Evolutionary conservation across 2,113 vertebrate genomes (phyloP), one percentile per base, ranked within the genome.

Genomic region (Dipodomys merriami): DNA sequence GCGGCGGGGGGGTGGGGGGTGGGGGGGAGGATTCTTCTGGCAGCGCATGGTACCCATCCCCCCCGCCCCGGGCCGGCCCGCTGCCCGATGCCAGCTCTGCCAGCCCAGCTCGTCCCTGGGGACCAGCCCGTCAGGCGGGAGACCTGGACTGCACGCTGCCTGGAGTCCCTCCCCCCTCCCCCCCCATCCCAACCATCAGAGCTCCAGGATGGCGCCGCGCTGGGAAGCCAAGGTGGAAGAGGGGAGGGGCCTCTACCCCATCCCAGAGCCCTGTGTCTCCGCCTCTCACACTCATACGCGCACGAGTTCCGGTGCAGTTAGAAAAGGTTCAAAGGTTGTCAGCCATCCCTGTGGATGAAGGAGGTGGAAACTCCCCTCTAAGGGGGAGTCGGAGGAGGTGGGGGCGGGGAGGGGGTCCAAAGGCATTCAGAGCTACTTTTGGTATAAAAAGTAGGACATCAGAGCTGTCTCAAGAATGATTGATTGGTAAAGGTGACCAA

Each of bases 341-440:
- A 15, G 1, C 49, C 20, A n/a, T 27, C 20, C 19, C 3, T 39
- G 30, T 18, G 33, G 29, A 29, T 22, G 53, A 88, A 81, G 69
- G 29, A 16, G 15, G 27, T 0, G 23, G 62, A 29, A 44, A 29
- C 29, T 29, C 5, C 0, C 30, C 10, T 4, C 0, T 6, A 19
- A 5, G 57, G 35, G n/a, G 6, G 10, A 4, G 35, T 10, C 35
- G 72, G 67, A 79, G 67, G 57, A 25, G 29, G 79, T 3, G 5
- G 35, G 35, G 35, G 35, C 3, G 35, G 39, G 19, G 19, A 29
- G 3, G 2, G 16, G 29, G 11, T 35, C 49, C 29, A 33, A 68
- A 88, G 69, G 44, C n/a, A 62, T 16, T 19, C 60, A 19, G 67
- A 68, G 25, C 30, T 10, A 13, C 1, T 15, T 7, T 29, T 33